Conservation (phyloP, 2,113 vertebrate genomes). For the Prolemur simus region DNA sequence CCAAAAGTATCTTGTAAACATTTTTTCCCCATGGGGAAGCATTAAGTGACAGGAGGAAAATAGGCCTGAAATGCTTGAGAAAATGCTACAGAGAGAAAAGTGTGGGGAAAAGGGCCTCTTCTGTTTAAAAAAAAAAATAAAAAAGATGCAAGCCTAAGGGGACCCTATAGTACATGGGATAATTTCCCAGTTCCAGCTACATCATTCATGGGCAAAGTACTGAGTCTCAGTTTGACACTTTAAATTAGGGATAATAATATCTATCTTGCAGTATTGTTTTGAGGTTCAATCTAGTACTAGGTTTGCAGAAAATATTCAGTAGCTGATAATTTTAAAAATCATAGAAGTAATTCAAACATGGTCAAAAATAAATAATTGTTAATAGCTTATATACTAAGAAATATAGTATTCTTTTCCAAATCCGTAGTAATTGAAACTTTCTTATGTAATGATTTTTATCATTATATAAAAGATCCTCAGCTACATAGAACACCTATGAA, state of each 20-base stretch:
- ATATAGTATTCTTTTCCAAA: neutral
- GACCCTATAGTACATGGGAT: accelerated
- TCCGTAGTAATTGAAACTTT: neutral
- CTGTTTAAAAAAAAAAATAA: neutral
- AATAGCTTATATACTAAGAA: neutral
- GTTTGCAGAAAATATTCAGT: neutral
- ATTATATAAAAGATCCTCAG: neutral
- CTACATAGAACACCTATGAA: neutral
- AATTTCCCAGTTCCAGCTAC: neutral
- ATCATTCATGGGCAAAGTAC: neutral
- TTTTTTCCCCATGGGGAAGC: neutral
- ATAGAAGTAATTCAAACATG: neutral
- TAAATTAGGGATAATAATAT: neutral
- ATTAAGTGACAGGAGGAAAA: neutral
- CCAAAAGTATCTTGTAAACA: neutral
- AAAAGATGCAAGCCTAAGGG: neutral
- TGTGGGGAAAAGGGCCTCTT: neutral
- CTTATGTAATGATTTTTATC: neutral
- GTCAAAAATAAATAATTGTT: neutral
- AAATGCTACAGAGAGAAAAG: neutral
- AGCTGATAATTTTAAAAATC: neutral
- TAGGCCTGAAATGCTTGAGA: neutral
- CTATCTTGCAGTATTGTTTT: neutral
- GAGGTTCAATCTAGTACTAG: neutral
- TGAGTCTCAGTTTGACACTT: neutral